A percentile compares a stretch with the other conserved stretches of the same genome.
Evolutionary conservation across 2,797 vertebrate species (phyloP).

Genomic region (Allobates femoralis): DNA sequence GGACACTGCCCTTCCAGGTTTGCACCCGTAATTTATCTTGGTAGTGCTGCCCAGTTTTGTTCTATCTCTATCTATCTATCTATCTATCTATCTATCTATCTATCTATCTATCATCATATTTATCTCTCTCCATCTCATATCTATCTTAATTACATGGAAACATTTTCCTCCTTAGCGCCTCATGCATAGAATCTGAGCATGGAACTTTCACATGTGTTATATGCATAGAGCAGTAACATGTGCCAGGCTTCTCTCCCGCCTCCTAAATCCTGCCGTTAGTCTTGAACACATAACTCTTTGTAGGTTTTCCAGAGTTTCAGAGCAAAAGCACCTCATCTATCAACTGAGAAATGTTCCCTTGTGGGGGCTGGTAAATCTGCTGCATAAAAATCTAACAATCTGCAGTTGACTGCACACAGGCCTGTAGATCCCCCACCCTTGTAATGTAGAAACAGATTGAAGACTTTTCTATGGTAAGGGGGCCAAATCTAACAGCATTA

Average conservation of each 20-base stretch:
- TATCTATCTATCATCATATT: not conserved
- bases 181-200: not conserved
- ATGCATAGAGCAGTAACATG: slow-evolving; percentile 20
- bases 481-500: not conserved
- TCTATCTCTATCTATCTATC: no score
- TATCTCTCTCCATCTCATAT: not conserved
- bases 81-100: not conserved
- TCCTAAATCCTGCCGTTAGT: slow-evolving; percentile 38
- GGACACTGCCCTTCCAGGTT: no score
- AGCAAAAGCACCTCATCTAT: slow-evolving; percentile 59
- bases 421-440: slow-evolving; percentile 29
- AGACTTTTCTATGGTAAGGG: not conserved
- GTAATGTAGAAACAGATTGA: not conserved
- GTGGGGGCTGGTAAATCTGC: slow-evolving; percentile 56
- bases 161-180: not conserved
- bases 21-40: no score
- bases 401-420: slow-evolving; percentile 24
- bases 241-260: slow-evolving; percentile 29
- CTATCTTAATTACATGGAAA: not conserved
- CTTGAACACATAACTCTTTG: slow-evolving; percentile 57
- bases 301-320: slow-evolving; percentile 53
- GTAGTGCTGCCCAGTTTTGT: no score
- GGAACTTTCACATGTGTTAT: slow-evolving; percentile 33
- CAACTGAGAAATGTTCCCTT: slow-evolving; percentile 54
- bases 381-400: slow-evolving; percentile 44